These are phyloP conservation scores for Tethea ocularis DNA, from an alignment of 2,888 invertebrate species.

Conservation along the genomic window DNA sequence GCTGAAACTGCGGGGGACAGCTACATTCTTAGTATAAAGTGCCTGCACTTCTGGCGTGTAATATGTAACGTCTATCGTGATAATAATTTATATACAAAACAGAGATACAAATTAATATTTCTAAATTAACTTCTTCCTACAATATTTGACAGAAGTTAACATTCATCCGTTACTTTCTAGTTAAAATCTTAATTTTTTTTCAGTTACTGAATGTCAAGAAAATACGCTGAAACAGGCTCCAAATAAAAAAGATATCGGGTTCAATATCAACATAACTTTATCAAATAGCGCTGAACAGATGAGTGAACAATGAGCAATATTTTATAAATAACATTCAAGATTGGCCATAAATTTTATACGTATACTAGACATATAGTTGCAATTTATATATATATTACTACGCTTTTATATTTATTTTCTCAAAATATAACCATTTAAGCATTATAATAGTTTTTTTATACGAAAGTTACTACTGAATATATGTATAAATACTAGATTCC, in stretches of 20 bases:
- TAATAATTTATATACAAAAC: too few species aligned
- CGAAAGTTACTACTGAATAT: too few species aligned
- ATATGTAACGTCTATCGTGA: too few species aligned
- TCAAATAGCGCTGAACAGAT: conserved; percentile 41
- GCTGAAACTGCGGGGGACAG: too few species aligned
- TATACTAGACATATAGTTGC: background rate
- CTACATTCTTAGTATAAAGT: too few species aligned
- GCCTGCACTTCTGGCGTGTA: too few species aligned
- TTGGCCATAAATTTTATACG: background rate
- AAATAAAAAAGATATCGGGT: conserved; percentile 59
- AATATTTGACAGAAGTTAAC: too few species aligned
- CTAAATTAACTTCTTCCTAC: too few species aligned
- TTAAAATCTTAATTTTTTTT: conserved; percentile 19
- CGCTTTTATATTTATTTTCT: background rate
- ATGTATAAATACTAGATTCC: too few species aligned
- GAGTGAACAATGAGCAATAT: conserved; percentile 20
- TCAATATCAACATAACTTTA: conserved; percentile 64
- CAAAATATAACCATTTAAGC: background rate
- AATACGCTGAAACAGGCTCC: conserved; percentile 16
- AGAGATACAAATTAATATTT: too few species aligned
- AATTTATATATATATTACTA: background rate
- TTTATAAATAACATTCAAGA: conserved; percentile 10
- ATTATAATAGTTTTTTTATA: background rate
- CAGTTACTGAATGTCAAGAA: conserved; percentile 40
- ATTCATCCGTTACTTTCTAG: background rate